These are phyloP conservation scores for Heliconius aoede DNA, from an alignment of 2,888 invertebrate genomes.

Conservation along the genomic window DNA sequence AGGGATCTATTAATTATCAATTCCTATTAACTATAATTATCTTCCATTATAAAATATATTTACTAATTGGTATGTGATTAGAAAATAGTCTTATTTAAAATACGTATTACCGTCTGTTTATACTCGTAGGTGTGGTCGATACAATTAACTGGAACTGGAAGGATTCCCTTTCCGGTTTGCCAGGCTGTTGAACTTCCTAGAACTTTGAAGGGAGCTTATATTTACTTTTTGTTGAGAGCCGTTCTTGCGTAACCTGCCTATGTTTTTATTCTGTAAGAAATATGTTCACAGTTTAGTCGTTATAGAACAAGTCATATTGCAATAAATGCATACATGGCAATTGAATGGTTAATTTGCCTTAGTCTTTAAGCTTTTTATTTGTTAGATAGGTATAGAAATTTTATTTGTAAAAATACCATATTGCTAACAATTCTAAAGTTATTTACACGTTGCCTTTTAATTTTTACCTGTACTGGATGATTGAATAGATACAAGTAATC, in stretches of 20 bases:
- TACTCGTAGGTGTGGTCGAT: constrained; percentile 34
- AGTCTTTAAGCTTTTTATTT: neutral
- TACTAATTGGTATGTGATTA: neutral
- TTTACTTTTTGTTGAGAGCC: constrained; percentile 70
- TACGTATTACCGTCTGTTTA: neutral
- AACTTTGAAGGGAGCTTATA: constrained; percentile 65
- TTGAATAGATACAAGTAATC: neutral
- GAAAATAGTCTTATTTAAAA: constrained; percentile 3
- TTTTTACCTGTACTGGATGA: neutral
- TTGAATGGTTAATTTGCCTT: constrained; percentile 27
- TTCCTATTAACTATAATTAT: neutral
- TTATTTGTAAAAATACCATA: neutral
- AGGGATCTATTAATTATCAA: neutral
- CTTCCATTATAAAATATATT: neutral
- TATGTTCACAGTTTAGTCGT: constrained; percentile 50
- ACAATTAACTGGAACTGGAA: constrained; percentile 44
- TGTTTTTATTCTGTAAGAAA: constrained; percentile 66
- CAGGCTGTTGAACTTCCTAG: constrained; percentile 75
- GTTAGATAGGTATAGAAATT: neutral
- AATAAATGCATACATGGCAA: constrained; percentile 26
- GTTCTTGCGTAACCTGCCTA: constrained; percentile 79
- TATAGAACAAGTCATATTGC: constrained; percentile 34
- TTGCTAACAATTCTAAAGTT: neutral
- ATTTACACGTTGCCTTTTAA: neutral
- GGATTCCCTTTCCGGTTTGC: constrained; percentile 61